phyloP scores from a whole-genome alignment of 2,888 invertebrate species.

The Dynastes hyllus region DNA sequence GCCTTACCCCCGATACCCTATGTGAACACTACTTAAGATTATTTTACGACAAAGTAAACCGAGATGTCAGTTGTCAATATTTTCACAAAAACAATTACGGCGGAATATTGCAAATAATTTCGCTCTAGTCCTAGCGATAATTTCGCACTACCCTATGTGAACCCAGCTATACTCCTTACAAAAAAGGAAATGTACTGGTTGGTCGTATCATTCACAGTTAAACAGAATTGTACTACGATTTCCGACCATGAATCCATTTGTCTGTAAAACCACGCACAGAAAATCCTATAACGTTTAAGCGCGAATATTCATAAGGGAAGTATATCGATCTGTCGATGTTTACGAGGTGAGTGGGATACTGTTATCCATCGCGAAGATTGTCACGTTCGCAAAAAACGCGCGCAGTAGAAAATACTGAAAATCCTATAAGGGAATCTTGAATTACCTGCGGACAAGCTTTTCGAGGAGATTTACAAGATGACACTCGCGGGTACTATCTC shows the following conservation, averaged over 20 bases:
- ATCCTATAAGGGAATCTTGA: conserved; percentile 54
- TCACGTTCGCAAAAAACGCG: conserved; percentile 22
- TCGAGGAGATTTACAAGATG: conserved; percentile 50
- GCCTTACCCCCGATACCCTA: no score
- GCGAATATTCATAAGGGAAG: conserved; percentile 29
- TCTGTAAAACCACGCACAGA: no score
- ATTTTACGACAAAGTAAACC: no score
- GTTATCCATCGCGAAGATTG: conserved; percentile 40
- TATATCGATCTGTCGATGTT: conserved; percentile 42
- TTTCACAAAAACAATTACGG: no score
- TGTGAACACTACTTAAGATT: no score
- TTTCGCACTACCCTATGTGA: no score
- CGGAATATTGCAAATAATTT: no score
- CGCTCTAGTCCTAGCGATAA: no score
- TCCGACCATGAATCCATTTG: no score
- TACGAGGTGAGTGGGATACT: conserved; percentile 41
- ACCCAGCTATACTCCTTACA: not conserved
- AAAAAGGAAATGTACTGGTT: no score
- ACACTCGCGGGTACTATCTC: conserved; percentile 51
- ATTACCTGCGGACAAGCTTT: conserved; percentile 53
- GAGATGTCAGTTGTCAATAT: no score
- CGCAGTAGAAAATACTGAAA: conserved; percentile 34
- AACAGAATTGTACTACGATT: not conserved
- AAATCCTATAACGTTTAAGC: conserved; percentile 3
- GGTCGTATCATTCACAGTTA: no score